These are phyloP conservation scores for Leiothrix lutea DNA, from an alignment of 2,113 vertebrate species.

Conservation along the genomic window DNA sequence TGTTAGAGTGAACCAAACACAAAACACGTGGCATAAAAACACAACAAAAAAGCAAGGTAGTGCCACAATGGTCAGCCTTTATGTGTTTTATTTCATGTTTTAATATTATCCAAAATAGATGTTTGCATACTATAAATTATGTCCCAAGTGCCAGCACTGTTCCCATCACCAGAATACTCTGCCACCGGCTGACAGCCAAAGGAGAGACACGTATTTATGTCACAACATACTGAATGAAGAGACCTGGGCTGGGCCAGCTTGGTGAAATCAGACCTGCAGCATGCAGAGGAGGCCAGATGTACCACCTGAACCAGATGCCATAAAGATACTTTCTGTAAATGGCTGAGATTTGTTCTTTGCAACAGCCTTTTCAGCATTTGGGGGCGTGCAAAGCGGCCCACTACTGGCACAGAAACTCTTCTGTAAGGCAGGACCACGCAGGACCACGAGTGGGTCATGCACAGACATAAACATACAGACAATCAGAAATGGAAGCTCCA, in stretches of 20 bases:
- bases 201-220: not conserved
- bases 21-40: not conserved
- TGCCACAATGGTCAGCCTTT: not conserved
- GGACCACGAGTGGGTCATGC: not conserved
- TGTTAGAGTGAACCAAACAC: not conserved
- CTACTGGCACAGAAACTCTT: not conserved
- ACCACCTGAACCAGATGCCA: not conserved
- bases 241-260: not conserved
- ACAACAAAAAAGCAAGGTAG: not conserved
- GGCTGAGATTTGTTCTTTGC: not conserved
- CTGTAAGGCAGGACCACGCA: not conserved
- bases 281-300: not conserved
- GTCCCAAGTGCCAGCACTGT: not conserved
- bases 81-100: not conserved
- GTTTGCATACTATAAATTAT: not conserved
- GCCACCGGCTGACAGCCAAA: not conserved
- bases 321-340: not conserved
- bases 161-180: not conserved
- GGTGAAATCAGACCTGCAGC: not conserved
- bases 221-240: not conserved
- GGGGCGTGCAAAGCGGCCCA: not conserved
- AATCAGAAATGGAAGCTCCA: constrained; percentile 1
- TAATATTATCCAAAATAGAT: not conserved
- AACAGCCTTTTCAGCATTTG: not conserved
- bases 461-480: not conserved